Evolutionary conservation across 2,113 vertebrate species (phyloP).

Genomic region (Phoxinus phoxinus): DNA sequence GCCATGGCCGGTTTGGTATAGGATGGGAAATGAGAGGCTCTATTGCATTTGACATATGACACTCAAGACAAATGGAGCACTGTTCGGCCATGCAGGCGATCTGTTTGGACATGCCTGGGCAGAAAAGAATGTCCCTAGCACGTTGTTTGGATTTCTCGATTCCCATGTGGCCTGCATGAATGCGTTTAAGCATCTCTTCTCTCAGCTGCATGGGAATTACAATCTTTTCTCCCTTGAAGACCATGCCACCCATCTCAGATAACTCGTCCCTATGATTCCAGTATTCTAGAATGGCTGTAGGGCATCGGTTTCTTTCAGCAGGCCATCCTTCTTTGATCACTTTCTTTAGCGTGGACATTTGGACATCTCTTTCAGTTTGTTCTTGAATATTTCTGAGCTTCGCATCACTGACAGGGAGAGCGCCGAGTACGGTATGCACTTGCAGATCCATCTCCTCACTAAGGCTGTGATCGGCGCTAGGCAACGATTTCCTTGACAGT

Average conservation of each 20-base stretch:
- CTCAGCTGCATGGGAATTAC: constrained; percentile 25
- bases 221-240: constrained; percentile 55
- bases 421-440: constrained; percentile 3
- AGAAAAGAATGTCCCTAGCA: neutral
- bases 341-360: neutral
- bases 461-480: neutral
- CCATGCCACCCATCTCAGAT: constrained; percentile 17
- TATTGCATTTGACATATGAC: neutral
- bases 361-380: neutral
- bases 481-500: constrained; percentile 37
- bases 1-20: neutral
- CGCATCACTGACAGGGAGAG: constrained; percentile 21
- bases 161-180: constrained; percentile 44
- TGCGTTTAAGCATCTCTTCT: neutral
- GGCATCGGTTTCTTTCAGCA: constrained; percentile 29
- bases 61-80: neutral
- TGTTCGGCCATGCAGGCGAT: neutral
- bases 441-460: constrained; percentile 49
- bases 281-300: constrained; percentile 25
- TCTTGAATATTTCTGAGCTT: constrained; percentile 8
- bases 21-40: constrained; percentile 7
- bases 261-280: constrained; percentile 45
- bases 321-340: constrained; percentile 18
- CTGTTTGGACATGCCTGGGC: neutral
- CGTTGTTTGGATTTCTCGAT: constrained; percentile 33